Evolutionary conservation across 2,888 invertebrate species (phyloP).

Genomic region (Halictus ligatus): DNA sequence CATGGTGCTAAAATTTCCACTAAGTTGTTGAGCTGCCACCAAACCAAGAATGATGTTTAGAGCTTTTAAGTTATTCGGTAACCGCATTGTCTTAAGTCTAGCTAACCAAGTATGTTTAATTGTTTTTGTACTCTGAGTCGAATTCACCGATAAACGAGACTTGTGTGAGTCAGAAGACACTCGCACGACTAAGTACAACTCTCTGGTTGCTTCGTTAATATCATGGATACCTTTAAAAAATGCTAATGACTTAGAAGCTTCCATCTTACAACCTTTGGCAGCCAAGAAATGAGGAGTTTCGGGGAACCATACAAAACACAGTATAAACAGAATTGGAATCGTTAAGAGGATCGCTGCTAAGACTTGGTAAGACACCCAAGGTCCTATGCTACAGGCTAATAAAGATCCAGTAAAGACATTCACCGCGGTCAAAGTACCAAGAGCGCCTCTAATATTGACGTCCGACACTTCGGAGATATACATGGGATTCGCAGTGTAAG

Average conservation of each 20-base stretch:
- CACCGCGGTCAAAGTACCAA: slow-evolving; percentile 81
- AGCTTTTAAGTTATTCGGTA: slow-evolving; percentile 75
- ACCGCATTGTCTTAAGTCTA: slow-evolving; percentile 66
- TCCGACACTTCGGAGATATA: slow-evolving; percentile 83
- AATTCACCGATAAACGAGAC: slow-evolving; percentile 23
- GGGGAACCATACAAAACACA: slow-evolving; percentile 80
- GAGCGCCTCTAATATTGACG: slow-evolving; percentile 79
- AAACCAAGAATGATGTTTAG: slow-evolving; percentile 78
- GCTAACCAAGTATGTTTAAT: slow-evolving; percentile 63
- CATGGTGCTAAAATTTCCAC: slow-evolving; percentile 82
- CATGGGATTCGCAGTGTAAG: slow-evolving; percentile 82
- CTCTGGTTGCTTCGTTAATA: slow-evolving; percentile 46
- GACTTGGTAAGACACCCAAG: slow-evolving; percentile 74
- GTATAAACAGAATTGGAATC: slow-evolving; percentile 77
- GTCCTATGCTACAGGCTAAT: slow-evolving; percentile 79
- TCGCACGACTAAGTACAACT: slow-evolving; percentile 49
- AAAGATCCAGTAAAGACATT: slow-evolving; percentile 82
- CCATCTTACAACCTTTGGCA: slow-evolving; percentile 72
- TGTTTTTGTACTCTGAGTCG: slow-evolving; percentile 36
- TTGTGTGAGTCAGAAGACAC: slow-evolving; percentile 42
- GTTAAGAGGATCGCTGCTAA: slow-evolving; percentile 71
- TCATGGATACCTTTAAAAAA: slow-evolving; percentile 77
- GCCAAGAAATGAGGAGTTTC: slow-evolving; percentile 81
- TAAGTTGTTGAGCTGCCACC: slow-evolving; percentile 81
- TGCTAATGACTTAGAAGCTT: slow-evolving; percentile 74